Base-by-base conservation (phyloP, 2,113 vertebrate species). In the Coracopsis vasa region DNA sequence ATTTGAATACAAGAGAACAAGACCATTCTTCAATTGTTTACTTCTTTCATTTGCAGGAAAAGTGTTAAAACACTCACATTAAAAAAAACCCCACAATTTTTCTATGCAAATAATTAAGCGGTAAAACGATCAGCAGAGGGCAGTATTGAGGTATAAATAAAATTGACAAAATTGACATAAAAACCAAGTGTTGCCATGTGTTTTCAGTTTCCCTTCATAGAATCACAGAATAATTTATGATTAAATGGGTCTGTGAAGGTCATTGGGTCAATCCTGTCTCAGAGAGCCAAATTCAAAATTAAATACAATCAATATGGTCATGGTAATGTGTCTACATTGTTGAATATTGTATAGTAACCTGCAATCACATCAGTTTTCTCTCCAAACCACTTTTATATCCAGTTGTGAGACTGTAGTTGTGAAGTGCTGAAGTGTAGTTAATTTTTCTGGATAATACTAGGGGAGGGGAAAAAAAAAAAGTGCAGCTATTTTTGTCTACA, bases 121-220 rank as follows among this genome's bases (percentile, higher is more conserved):
- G 13, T 29, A 50, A 33, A 54, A 54, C 5, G 19, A 73, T 74
- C 97, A 93, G 94, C 95, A 97, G 97, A 93, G 95, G 95, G 97
- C 97, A 64, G 78, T 83, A 86, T 95, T 88, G 88, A 92, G 85
- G 77, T 74, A 82, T 24, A 51, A 80, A 95, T 67, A 54, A 7
- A 83, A 47, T 21, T 13, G 33, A 42, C 23, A 10, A 10, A 9
- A 1, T 9, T 12, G 1, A 20, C 8, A 5, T 16, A 41, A 13
- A 29, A 42, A 35, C 44, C 16, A 35, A 5, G 4, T 6, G 4
- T 41, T 80, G 16, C 17, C 2, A 0, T 33, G 10, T 78, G 19
- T 80, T 80, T 70, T 80, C 58, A n/a, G 51, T 82, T 80, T 81
- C 61, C 10, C 44, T 91, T 86, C 58, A 25, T 12, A 44, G 61